Evolutionary conservation across 2,113 vertebrate species (phyloP), one percentile per base, ranked within the genome.

Genomic region (Syngnathoides biaculeatus): DNA sequence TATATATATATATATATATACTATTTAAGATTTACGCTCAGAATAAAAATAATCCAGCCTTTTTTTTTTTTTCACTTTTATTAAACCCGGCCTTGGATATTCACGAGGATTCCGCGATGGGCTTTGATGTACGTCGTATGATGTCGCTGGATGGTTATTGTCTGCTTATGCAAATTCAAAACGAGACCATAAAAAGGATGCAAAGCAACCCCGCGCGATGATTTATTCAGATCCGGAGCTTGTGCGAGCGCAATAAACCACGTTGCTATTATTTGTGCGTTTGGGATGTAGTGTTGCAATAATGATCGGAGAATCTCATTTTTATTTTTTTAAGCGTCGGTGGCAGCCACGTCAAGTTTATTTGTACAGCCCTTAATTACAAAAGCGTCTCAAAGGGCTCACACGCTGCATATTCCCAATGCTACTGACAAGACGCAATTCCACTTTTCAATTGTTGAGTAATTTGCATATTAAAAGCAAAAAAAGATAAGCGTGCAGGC

Each of bases 211-310:
- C 59, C 57, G 7, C 63, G 20, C 50, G 27, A 81, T 82, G 72
- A 84, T 86, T 87, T 83, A 85, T 87, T 87, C 75, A 77, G 67
- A 79, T 83, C 60, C 50, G 53, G 35, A 14, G 62, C 59, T 39
- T 35, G 38, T 12, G 50, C 11, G 10, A 53, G 50, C 3, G n/a
- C 9, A 53, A 40, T 38, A 13, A 19, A n/a, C 39, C 58, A 60
- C 35, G 9, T 5, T 19, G 26, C 24, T 30, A 3, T 38, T 58
- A 50, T 50, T n/a, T 58, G 56, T 30, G 24, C 30, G 11, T 58
- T 58, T 17, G 14, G 30, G 56, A 58, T 30, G 38, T 9, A 14
- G n/a, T 39, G 26, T 50, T 48, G 20, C 8, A 19, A 20, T 58
- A 20, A 6, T 5, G 27, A 22, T 58, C 15, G 7, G 8, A 27